These are phyloP conservation scores for Zosterops lateralis DNA, from an alignment of 2,113 vertebrate genomes.

Conservation along the genomic window DNA sequence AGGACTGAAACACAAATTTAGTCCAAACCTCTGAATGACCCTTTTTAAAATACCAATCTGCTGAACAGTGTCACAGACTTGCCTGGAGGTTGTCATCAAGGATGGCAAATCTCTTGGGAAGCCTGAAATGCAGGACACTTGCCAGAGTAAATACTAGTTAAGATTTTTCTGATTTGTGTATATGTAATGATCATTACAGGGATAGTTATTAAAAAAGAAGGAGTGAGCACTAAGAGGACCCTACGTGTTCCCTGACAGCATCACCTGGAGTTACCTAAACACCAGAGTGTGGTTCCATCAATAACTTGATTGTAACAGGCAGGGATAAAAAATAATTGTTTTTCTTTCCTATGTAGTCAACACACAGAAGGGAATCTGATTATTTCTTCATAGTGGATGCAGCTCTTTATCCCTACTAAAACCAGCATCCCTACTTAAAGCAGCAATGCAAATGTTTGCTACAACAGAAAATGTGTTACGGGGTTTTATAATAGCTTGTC, in stretches of 20 bases:
- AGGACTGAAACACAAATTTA: neutral
- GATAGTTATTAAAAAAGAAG: neutral
- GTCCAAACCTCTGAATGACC: neutral
- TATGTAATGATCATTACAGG: neutral
- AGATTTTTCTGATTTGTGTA: neutral
- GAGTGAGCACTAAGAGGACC: neutral
- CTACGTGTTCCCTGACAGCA: neutral
- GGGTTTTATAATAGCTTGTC: neutral
- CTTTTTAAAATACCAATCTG: neutral
- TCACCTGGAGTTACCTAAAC: neutral
- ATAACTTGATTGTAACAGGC: neutral
- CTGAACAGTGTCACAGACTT: neutral
- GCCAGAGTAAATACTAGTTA: neutral
- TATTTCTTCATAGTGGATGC: neutral
- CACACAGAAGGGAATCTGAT: neutral
- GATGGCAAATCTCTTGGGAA: neutral
- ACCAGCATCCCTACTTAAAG: neutral
- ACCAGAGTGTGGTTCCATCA: neutral
- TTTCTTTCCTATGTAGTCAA: neutral
- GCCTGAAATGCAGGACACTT: neutral
- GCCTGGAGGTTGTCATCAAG: neutral
- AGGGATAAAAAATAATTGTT: accelerated
- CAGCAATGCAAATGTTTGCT: neutral
- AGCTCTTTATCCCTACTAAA: neutral
- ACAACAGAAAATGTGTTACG: neutral